phyloP scores from a whole-genome alignment of 1,140 invertebrate genomes.

The Penaeus vannamei region DNA sequence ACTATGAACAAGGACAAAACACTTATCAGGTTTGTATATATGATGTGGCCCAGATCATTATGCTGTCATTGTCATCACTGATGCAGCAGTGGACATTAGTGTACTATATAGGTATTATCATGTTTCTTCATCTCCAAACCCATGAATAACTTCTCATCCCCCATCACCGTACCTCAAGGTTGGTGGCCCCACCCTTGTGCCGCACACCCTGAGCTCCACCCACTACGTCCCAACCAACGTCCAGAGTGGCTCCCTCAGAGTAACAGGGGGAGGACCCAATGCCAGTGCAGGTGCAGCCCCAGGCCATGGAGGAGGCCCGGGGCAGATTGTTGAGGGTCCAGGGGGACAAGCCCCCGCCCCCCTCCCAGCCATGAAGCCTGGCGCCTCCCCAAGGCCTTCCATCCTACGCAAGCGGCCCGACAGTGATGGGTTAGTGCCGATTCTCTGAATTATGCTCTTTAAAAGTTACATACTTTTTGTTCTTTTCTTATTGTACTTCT shows the following conservation, averaged over 20 bases:
- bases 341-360: constrained; percentile 35
- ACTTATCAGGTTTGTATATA: constrained; percentile 54
- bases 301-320: constrained; percentile 31
- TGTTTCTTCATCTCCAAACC: no score
- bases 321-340: constrained; percentile 6
- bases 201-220: constrained; percentile 47
- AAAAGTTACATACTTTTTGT: constrained; percentile 19
- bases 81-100: no score
- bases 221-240: constrained; percentile 57
- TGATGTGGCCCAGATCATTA: background rate
- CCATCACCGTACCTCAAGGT: constrained; percentile 11
- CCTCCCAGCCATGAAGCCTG: constrained; percentile 73
- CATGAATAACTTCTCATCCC: no score
- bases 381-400: constrained; percentile 79
- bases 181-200: constrained; percentile 43
- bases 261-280: constrained; percentile 52
- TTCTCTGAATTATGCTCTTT: constrained; percentile 28
- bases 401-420: constrained; percentile 79
- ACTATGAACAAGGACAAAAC: constrained; percentile 54
- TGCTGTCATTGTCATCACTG: background rate
- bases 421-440: constrained; percentile 74
- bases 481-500: background rate
- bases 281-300: background rate
- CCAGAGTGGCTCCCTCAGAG: constrained; percentile 43
- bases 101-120: no score